Percentiles rank a stretch among this genome's conserved stretches.
Evolutionary conservation across 2,797 vertebrate species (phyloP).

Genomic region (Helicolenus hilgendorfi): DNA sequence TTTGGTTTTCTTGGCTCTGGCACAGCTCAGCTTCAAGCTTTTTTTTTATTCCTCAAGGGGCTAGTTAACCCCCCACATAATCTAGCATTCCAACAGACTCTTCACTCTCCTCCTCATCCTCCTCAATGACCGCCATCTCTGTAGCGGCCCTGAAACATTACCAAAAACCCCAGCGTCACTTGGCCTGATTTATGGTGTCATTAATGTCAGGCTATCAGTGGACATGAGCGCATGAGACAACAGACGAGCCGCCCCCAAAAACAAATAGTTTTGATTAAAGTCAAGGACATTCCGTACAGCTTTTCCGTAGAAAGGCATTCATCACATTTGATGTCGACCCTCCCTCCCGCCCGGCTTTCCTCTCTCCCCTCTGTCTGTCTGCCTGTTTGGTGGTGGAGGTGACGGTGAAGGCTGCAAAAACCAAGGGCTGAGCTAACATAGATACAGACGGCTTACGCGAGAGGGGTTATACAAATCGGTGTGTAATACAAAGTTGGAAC

Average conservation of each 20-base stretch:
- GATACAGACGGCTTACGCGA: conserved; percentile 84
- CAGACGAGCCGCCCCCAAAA: conserved; percentile 96
- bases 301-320: conserved; percentile 97
- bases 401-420: conserved; percentile 76
- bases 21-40: conserved; percentile 49
- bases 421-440: conserved; percentile 88
- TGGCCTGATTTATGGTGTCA: conserved; percentile 98
- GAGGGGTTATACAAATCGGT: conserved; percentile 80
- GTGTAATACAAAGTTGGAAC: conserved; percentile 82
- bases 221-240: conserved; percentile 98
- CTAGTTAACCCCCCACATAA: conserved; percentile 84
- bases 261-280: conserved; percentile 99
- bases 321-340: conserved; percentile 97
- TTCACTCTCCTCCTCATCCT: conserved; percentile 80
- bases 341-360: conserved; percentile 63
- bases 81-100: conserved; percentile 82
- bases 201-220: conserved; percentile 99
- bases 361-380: conserved; percentile 66
- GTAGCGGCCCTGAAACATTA: conserved; percentile 92
- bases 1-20: conserved; percentile 59
- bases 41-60: conserved; percentile 60
- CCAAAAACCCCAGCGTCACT: conserved; percentile 95
- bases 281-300: conserved; percentile 98
- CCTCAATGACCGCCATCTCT: conserved; percentile 80
- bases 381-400: conserved; percentile 73